A percentile compares a stretch with the other conserved stretches of the same genome.
Evolutionary conservation across 2,888 invertebrate species (phyloP).

Genomic region (Congeria kusceri): DNA sequence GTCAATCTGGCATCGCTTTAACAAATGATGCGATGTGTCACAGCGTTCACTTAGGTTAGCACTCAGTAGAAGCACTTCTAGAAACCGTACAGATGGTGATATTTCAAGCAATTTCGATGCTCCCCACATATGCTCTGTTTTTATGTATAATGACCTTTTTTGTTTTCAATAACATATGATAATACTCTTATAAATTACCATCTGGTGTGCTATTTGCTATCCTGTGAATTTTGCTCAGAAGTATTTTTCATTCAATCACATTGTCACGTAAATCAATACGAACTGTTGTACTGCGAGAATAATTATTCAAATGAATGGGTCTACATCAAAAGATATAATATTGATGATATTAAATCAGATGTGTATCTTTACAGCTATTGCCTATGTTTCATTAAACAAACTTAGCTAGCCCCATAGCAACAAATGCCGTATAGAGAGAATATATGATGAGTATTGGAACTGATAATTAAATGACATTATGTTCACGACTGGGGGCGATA

Average conservation of each 20-base stretch:
- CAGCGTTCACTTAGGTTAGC: constrained; percentile 24
- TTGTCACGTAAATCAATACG: constrained; percentile 5
- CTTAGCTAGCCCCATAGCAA: not conserved
- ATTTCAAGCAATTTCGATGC: not conserved
- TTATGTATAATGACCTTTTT: not conserved
- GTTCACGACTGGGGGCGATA: too few relatives aligned
- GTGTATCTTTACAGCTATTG: not conserved
- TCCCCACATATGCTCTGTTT: not conserved
- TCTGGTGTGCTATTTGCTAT: not conserved
- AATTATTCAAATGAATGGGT: constrained; percentile 13
- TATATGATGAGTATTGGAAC: too few relatives aligned
- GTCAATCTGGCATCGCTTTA: constrained; percentile 29
- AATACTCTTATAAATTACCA: not conserved
- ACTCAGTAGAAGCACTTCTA: not conserved
- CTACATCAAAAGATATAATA: constrained; percentile 12
- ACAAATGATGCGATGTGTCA: constrained; percentile 23
- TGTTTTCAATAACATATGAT: not conserved
- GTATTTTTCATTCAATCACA: constrained; percentile 1
- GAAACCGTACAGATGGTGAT: constrained; percentile 1
- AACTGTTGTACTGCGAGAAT: not conserved
- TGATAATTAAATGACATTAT: too few relatives aligned
- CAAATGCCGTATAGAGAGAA: too few relatives aligned
- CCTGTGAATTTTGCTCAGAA: not conserved
- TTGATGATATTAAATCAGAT: constrained; percentile 11
- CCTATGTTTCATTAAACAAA: constrained; percentile 9